Evolutionary conservation across 2,888 invertebrate genomes (phyloP).

Genomic region (Drosophila putrida): DNA sequence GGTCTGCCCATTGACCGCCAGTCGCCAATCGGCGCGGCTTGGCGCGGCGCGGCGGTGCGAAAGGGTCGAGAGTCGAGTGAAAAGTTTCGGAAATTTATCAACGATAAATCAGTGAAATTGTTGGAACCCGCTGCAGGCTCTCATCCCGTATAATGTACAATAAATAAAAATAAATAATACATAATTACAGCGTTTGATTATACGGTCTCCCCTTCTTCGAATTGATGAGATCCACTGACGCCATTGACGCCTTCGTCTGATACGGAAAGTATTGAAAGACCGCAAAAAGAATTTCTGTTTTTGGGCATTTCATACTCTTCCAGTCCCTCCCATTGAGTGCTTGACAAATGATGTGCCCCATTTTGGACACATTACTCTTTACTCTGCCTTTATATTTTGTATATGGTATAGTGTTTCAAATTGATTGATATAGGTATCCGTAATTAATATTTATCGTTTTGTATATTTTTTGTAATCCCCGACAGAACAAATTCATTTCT

Average conservation of each 20-base stretch:
- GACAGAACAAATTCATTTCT: conserved; percentile 31
- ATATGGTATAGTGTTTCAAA: conserved; percentile 42
- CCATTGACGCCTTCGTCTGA: conserved; percentile 63
- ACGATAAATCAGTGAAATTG: conserved; percentile 72
- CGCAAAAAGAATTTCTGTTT: conserved; percentile 30
- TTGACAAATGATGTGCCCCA: conserved; percentile 70
- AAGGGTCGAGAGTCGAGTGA: conserved; percentile 54
- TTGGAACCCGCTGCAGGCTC: conserved; percentile 21
- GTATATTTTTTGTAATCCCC: conserved; percentile 9
- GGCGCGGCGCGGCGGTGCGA: conserved; percentile 19
- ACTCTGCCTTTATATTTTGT: conserved; percentile 4
- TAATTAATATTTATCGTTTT: conserved; percentile 61
- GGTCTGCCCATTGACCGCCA: conserved; percentile 24
- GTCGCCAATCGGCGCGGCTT: conserved; percentile 15
- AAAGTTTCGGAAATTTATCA: conserved; percentile 77
- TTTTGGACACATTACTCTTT: conserved; percentile 37
- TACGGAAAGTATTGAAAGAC: conserved; percentile 23
- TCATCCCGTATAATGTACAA: conserved; percentile 63
- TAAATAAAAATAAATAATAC: conserved; percentile 80
- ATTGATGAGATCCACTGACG: conserved; percentile 59
- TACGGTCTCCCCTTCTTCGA: conserved; percentile 24
- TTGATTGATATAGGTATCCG: conserved; percentile 62
- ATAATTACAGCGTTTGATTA: conserved; percentile 78
- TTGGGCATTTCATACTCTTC: conserved; percentile 12
- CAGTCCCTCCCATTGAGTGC: conserved; percentile 19